A percentile compares a stretch with the other conserved stretches of the same genome.
phyloP scores from a whole-genome alignment of 1,140 invertebrate species.

The Orchestia grillus region DNA sequence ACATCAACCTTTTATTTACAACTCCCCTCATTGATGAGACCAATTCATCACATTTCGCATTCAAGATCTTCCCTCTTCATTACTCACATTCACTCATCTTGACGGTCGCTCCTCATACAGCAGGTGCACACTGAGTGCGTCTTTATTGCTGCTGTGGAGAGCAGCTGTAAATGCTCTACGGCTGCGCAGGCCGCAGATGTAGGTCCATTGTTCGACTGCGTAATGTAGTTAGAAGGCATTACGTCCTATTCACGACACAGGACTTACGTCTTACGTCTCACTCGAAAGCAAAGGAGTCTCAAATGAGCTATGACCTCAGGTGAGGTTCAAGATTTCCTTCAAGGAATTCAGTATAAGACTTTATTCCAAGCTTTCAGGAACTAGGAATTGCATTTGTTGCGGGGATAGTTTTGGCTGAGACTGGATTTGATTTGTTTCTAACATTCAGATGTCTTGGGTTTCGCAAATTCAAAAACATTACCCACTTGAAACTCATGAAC shows the following conservation, averaged over 20 bases:
- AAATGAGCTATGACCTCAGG: neutral
- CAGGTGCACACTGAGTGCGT: neutral
- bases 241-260: neutral
- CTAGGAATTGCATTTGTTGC: neutral
- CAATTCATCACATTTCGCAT: neutral
- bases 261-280: neutral
- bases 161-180: neutral
- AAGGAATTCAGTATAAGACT: neutral
- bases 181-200: neutral
- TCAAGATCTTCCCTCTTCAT: neutral
- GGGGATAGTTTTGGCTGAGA: too few relatives aligned
- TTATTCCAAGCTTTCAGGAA: neutral
- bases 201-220: neutral
- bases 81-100: neutral
- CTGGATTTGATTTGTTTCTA: too few relatives aligned
- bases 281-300: neutral
- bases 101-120: neutral
- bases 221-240: conserved; percentile 1
- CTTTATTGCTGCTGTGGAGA: neutral
- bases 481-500: neutral
- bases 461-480: neutral
- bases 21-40: neutral
- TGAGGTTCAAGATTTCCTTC: neutral
- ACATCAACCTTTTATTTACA: neutral
- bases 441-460: neutral